Conservation (phyloP, 2,797 vertebrate genomes). For the Alectoris magna region DNA sequence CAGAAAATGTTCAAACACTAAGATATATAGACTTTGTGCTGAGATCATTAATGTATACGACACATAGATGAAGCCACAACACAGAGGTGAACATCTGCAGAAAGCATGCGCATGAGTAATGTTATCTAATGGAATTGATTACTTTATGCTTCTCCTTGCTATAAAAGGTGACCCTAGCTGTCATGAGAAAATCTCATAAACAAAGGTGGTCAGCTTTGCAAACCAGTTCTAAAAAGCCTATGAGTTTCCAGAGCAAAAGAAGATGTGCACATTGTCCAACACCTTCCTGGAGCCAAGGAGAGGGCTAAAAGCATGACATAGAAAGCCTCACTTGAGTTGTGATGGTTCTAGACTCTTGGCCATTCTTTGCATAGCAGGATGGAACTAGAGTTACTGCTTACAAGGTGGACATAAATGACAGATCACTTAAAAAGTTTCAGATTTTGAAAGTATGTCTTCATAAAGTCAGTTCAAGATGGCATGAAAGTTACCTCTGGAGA, state of each 20-base stretch:
- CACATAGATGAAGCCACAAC: background rate
- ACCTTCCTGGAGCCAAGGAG: background rate
- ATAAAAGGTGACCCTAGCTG: background rate
- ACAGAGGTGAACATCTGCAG: background rate
- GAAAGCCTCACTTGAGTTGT: background rate
- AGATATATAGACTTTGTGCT: background rate
- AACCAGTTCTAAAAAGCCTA: background rate
- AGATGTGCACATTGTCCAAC: rapidly evolving
- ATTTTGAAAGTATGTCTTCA: background rate
- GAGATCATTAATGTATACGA: background rate
- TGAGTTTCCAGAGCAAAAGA: background rate
- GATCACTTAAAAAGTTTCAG: background rate
- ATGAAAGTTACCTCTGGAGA: background rate
- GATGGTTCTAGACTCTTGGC: background rate
- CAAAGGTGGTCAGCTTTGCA: background rate
- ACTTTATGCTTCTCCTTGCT: background rate
- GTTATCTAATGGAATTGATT: background rate
- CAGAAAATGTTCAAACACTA: background rate
- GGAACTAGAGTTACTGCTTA: background rate
- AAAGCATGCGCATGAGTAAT: background rate
- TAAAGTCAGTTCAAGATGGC: conserved; percentile 9
- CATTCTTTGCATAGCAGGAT: background rate
- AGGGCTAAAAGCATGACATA: background rate
- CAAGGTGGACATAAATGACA: background rate
- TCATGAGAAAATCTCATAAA: background rate